Base-by-base conservation (phyloP, 2,113 vertebrate genomes). In the Hydropotes inermis region DNA sequence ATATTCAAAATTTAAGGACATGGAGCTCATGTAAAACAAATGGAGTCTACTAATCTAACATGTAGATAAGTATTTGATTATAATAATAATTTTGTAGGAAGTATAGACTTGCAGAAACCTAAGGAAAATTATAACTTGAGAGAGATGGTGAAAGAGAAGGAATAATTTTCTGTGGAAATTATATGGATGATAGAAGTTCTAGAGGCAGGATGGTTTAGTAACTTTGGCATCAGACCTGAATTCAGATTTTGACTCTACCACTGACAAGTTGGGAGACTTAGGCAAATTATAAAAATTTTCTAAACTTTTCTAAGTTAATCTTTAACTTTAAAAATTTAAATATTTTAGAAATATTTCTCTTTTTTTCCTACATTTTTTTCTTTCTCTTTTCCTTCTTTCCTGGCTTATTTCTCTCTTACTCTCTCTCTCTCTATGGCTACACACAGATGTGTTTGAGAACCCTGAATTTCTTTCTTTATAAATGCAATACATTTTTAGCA, bases 1-100 rank as follows among this genome's bases (percentile, higher is more conserved):
- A 50, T 55, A 76, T 95, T 91, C 43, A 92, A 96, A 91, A 25
- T 96, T 95, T 79, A 85, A 88, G n/a, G 15, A 54, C 47, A 85
- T 85, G 21, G 27, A 88, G 27, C 6, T 86, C 45, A 96, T 55
- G 13, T 81, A 74, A 92, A 94, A 61, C 13, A 82, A 89, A 10
- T 76, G 23, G 86, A 87, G 14, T 74, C 52, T 95, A 61, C 13
- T 91, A 79, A 58, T 33, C 52, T 94, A 70, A 81, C 14, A 52
- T 79, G 15, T 81, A 93, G 30, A 74, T 76, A 89, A 90, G 83
- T 78, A 91, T 93, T 96, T 93, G 43, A 70, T 88, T 61, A 84
- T 79, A 84, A 88, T 67, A 93, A 83, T 87, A 13, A 86, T 91
- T 78, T 93, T 88, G 7, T 70, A 94, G n/a, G 12, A 91, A 85